Percentiles rank a stretch among this genome's conserved stretches.
These are phyloP conservation scores for Meloidogyne hapla DNA, from an alignment of 1,140 invertebrate genomes.

Conservation along the genomic window DNA sequence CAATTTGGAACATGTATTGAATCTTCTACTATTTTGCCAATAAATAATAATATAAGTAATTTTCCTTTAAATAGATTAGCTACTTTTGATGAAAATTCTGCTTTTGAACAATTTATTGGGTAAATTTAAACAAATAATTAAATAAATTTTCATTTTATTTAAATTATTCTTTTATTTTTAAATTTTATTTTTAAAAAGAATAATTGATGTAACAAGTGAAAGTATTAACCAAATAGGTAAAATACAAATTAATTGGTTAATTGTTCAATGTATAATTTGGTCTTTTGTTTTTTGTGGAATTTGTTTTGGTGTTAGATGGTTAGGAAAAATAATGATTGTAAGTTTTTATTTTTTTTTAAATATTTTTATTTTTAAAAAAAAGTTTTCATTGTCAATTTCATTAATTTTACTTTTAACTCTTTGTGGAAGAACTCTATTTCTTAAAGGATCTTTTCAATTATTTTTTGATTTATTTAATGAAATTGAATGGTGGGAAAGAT, in stretches of 20 bases:
- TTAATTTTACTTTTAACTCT: slow-evolving; percentile 39
- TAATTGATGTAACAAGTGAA: slow-evolving; percentile 50
- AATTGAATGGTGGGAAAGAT: slow-evolving; percentile 54
- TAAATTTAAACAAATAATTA: slow-evolving; percentile 14
- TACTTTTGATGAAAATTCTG: slow-evolving; percentile 54
- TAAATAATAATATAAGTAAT: neutral
- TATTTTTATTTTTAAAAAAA: slow-evolving; percentile 12
- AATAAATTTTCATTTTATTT: neutral
- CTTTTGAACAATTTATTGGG: slow-evolving; percentile 55
- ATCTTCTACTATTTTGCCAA: slow-evolving; percentile 39
- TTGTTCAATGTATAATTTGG: slow-evolving; percentile 58
- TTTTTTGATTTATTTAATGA: slow-evolving; percentile 51
- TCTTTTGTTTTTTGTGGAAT: slow-evolving; percentile 55
- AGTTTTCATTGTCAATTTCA: slow-evolving; percentile 47
- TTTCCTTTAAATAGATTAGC: slow-evolving; percentile 31
- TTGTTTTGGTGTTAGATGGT: slow-evolving; percentile 62
- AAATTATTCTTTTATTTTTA: too few relatives aligned
- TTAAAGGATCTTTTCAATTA: slow-evolving; percentile 44
- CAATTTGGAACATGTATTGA: slow-evolving; percentile 52
- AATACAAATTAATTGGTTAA: slow-evolving; percentile 52
- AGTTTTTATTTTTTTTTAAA: slow-evolving; percentile 10
- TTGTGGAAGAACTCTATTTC: slow-evolving; percentile 37
- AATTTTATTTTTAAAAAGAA: slow-evolving; percentile 35
- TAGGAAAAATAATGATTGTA: slow-evolving; percentile 52
- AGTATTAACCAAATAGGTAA: slow-evolving; percentile 57